Conservation (phyloP, 2,113 vertebrate species). For the Dendropsophus ebraccatus region DNA sequence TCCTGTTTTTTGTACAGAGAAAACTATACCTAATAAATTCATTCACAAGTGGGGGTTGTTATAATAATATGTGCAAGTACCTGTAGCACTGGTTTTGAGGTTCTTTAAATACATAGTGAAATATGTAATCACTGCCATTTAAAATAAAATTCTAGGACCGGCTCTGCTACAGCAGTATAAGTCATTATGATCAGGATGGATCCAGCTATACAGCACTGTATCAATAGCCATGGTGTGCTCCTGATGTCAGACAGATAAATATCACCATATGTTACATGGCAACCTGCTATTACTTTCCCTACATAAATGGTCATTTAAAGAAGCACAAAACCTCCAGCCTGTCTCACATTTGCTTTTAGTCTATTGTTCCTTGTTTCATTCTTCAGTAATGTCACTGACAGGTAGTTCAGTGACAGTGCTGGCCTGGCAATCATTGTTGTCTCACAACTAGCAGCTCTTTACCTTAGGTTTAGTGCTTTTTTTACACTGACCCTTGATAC, state of each 20-base stretch:
- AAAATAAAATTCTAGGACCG: background rate
- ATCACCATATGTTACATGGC: background rate
- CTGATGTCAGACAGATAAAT: background rate
- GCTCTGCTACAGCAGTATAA: background rate
- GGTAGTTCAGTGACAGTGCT: background rate
- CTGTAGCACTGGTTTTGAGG: background rate
- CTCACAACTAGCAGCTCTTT: background rate
- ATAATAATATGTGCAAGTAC: background rate
- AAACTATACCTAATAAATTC: background rate
- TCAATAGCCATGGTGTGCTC: too few relatives aligned
- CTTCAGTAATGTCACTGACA: background rate
- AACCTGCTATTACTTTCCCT: too few relatives aligned
- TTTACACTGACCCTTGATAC: background rate
- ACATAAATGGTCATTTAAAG: background rate
- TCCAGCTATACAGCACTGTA: background rate
- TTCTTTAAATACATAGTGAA: background rate
- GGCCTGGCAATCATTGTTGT: background rate
- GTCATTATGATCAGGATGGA: background rate
- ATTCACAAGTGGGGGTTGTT: too few relatives aligned
- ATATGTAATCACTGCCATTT: background rate
- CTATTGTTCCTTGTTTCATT: background rate
- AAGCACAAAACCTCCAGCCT: background rate
- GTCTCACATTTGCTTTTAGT: background rate
- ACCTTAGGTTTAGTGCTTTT: background rate
- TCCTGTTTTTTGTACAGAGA: background rate